Conservation (phyloP, 2,888 invertebrate species). For the Tetropium fuscum region DNA sequence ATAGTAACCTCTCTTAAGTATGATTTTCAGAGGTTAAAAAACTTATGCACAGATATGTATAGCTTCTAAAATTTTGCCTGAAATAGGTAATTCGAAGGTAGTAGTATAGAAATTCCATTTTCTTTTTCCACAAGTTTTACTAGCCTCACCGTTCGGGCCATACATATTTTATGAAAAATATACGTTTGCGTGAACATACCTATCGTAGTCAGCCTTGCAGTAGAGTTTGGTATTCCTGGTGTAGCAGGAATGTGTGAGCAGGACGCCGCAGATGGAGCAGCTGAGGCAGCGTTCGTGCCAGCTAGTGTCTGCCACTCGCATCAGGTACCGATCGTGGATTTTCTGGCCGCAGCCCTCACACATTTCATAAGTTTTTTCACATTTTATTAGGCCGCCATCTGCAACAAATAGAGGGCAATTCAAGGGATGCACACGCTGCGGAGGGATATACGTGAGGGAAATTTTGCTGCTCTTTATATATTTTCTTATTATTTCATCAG, state of each 20-base stretch:
- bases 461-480: neutral
- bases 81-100: too few relatives aligned
- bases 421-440: conserved; percentile 5
- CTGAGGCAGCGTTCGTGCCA: conserved; percentile 98
- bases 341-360: conserved; percentile 96
- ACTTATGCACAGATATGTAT: too few relatives aligned
- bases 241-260: conserved; percentile 94
- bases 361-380: conserved; percentile 86
- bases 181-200: conserved; percentile 69
- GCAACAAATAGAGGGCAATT: conserved; percentile 43
- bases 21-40: too few relatives aligned
- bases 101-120: too few relatives aligned
- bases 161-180: too few relatives aligned
- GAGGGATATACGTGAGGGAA: conserved; percentile 8
- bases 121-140: too few relatives aligned
- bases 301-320: conserved; percentile 93
- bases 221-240: conserved; percentile 94
- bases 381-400: conserved; percentile 72
- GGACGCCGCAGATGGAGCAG: conserved; percentile 93
- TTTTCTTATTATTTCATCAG: neutral
- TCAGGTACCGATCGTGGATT: conserved; percentile 94
- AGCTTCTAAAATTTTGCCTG: too few relatives aligned
- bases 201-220: conserved; percentile 97
- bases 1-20: too few relatives aligned
- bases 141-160: too few relatives aligned